phyloP scores from a whole-genome alignment of 2,113 vertebrate genomes.

The human (Homo sapiens) region GRCh38 chr7:96547001-96547500 shows the following conservation, averaged over 20 bases:
- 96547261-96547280: constrained; percentile 14
- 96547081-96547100: constrained; percentile 80
- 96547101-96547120: constrained; percentile 66
- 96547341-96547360: constrained; percentile 47
- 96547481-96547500: constrained; percentile 99
- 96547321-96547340: not conserved
- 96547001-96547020: not conserved
- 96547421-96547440: not conserved
- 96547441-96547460: constrained; percentile 66
- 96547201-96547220: constrained; percentile 1
- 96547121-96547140: constrained; percentile 78
- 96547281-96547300: not conserved
- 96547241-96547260: constrained; percentile 39
- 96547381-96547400: constrained; percentile 57
- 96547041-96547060: constrained; percentile 70
- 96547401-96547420: constrained; percentile 22
- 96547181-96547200: not conserved
- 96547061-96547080: constrained; percentile 79
- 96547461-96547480: constrained; percentile 95
- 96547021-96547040: constrained; percentile 46
- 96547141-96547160: constrained; percentile 74
- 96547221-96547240: constrained; percentile 24
- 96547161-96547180: constrained; percentile 68
- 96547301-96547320: not conserved
- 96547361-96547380: constrained; percentile 7